Base-by-base conservation (phyloP, 2,797 vertebrate genomes). In the Hypotaenidia okinawae region DNA sequence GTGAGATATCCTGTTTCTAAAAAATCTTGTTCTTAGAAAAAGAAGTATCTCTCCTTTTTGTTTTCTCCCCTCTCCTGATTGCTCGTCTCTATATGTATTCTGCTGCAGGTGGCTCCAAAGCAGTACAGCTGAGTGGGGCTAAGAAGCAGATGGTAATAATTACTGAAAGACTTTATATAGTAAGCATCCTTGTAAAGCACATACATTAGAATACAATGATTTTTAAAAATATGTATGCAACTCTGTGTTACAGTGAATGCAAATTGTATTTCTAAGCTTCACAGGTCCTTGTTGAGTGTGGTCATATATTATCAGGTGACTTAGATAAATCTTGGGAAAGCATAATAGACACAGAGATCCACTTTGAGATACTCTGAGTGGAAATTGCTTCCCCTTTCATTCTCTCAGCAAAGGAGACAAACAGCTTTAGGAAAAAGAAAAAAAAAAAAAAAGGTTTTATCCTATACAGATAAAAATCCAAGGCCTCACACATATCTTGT, bases 381-480 rank as follows among this genome's bases (percentile, higher is more conserved):
- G 77, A 95, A 96, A 93, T 94, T 93, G 74, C 74, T 84, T 96
- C 35, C 27, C 9, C 28, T 94, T 92, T 93, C 85, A 89, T 95
- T 90, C 63, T 90, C 63, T 92, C 67, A 84, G 74, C 47, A 84
- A 95, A 90, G 52, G 80, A 96, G 77, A 96, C 49, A 92, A 93
- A 95, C 0, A 0, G 39, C 59, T 94, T 94, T 63, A 93, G 67
- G 73, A 84, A 82, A 81, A 63, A 82, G 81, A 63, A 47, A 47
- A 47, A 47, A 47, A 47, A 17, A 1, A 0, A 43, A 74, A 96
- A 93, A 87, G 55, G 83, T 93, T 94, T 90, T 92, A 35, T 95
- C 70, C 90, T 87, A 24, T 63, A 76, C n/a, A 76, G 88, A 94
- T 86, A 94, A 96, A 89, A 96, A 82, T 73, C 45, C 67, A 92